A percentile compares a stretch with the other conserved stretches of the same genome.
phyloP scores from a whole-genome alignment of 2,113 vertebrate species.

The Cheilinus undulatus region DNA sequence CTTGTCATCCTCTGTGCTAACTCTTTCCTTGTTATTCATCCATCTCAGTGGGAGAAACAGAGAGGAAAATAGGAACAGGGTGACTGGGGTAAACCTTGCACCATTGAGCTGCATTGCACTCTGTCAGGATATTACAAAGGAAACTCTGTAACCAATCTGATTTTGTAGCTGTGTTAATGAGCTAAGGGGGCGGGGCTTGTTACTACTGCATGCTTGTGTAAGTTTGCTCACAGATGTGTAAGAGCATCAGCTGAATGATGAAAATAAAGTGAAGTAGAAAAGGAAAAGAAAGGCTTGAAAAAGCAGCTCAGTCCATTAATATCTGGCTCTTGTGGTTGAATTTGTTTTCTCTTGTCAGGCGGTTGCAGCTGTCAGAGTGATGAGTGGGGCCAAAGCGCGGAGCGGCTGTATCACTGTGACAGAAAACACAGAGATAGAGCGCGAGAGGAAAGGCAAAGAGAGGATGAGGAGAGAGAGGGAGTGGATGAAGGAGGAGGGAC shows the following conservation, averaged over 20 bases:
- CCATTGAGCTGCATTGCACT: too few species aligned
- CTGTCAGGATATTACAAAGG: too few species aligned
- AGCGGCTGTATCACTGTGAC: constrained; percentile 50
- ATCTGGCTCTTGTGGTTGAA: constrained; percentile 53
- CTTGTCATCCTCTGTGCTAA: too few species aligned
- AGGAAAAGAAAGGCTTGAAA: background rate
- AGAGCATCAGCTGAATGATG: background rate
- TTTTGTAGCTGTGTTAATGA: too few species aligned
- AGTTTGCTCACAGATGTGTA: too few species aligned
- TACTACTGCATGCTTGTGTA: background rate
- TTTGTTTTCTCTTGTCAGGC: constrained; percentile 68
- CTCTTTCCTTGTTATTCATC: too few species aligned
- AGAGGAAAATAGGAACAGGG: too few species aligned
- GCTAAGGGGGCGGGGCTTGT: too few species aligned
- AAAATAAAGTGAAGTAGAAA: background rate
- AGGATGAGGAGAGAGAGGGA: background rate
- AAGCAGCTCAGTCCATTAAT: constrained; percentile 62
- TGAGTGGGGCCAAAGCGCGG: constrained; percentile 51
- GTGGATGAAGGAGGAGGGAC: background rate
- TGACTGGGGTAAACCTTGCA: too few species aligned
- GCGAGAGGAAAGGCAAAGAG: constrained; percentile 36
- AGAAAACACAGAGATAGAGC: constrained; percentile 46
- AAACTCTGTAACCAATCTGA: too few species aligned
- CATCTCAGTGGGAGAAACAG: too few species aligned
- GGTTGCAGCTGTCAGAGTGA: constrained; percentile 70